A percentile compares a stretch with the other conserved stretches of the same genome.
Evolutionary conservation across 2,888 invertebrate species (phyloP).

Genomic region (Cryptocephalus primarius): DNA sequence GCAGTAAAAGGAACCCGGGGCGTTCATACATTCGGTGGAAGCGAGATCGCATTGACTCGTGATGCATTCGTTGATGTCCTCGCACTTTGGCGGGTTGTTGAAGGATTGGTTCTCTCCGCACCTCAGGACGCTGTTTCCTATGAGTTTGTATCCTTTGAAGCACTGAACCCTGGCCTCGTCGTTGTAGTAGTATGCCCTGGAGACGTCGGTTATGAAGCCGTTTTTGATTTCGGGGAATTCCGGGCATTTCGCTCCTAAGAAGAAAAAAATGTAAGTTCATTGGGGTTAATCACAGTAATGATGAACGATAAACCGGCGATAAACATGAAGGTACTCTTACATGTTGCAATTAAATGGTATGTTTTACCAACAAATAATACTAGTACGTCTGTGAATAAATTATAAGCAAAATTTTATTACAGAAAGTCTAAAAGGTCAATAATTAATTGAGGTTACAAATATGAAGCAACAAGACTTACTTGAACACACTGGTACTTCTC

Average conservation of each 20-base stretch:
- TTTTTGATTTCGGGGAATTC: slow-evolving; percentile 73
- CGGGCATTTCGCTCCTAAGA: slow-evolving; percentile 53
- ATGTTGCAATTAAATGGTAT: no score
- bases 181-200: slow-evolving; percentile 67
- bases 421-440: no score
- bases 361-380: no score
- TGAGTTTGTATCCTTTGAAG: slow-evolving; percentile 78
- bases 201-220: slow-evolving; percentile 73
- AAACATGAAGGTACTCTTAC: no score
- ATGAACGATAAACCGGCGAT: no score
- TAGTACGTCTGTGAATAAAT: no score
- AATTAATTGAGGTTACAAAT: no score
- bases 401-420: no score
- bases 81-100: slow-evolving; percentile 75
- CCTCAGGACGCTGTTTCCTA: slow-evolving; percentile 70
- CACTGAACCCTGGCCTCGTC: slow-evolving; percentile 90
- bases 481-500: slow-evolving; percentile 77
- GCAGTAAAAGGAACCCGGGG: slow-evolving; percentile 80
- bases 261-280: slow-evolving; percentile 5
- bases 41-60: slow-evolving; percentile 83
- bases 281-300: no score
- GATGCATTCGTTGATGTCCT: slow-evolving; percentile 85
- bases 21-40: slow-evolving; percentile 84
- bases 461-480: no score
- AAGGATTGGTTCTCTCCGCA: slow-evolving; percentile 80